Evolutionary conservation across 2,888 invertebrate genomes (phyloP), one percentile per base, ranked within the genome.

Genomic region (Cancer borealis): DNA sequence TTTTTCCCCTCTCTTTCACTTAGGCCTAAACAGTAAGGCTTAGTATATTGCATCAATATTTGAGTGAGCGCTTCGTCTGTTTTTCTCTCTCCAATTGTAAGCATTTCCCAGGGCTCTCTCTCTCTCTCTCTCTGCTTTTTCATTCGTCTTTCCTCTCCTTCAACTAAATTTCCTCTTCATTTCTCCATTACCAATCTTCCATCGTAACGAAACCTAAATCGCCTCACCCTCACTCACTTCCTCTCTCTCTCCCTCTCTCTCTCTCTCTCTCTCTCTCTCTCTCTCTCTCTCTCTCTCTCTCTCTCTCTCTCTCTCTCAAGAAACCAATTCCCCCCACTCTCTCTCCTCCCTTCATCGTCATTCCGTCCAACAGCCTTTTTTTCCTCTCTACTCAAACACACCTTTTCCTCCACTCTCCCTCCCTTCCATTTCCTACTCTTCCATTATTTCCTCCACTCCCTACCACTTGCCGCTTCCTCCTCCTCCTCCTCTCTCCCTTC

Each of bases 11-110:
- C 79, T 79, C 79, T 79, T 30, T 30, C 30, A 8, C 30, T 8
- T 79, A 79, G 79, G 79, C 79, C 79, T 79, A 79, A 30, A 8
- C 1, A 79, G 79, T 30, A 79, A 79, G 79, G 79, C 79, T 79
- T 79, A 79, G 30, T 79, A 79, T 79, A 79, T 79, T 79, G 79
- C 79, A 79, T 79, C 79, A 79, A 79, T 79, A 79, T 79, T 79
- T 79, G 79, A 79, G 79, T 79, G 79, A 79, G 79, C 79, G 79
- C 30, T 79, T 79, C 79, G 30, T 79, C 79, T 30, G 10, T 12
- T 30, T 26, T 14, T 79, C 30, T 79, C 30, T 79, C 79, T 79
- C 79, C 66, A 66, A 14, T 66, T 66, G 17, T 66, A 54, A 21
- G 66, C 66, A 66, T 66, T 66, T 66, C 66, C 66, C 21, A 66